Percentiles rank a stretch among this genome's conserved stretches.
These are phyloP conservation scores for Mesocricetus auratus DNA, from an alignment of 2,113 vertebrate species.

Conservation along the genomic window DNA sequence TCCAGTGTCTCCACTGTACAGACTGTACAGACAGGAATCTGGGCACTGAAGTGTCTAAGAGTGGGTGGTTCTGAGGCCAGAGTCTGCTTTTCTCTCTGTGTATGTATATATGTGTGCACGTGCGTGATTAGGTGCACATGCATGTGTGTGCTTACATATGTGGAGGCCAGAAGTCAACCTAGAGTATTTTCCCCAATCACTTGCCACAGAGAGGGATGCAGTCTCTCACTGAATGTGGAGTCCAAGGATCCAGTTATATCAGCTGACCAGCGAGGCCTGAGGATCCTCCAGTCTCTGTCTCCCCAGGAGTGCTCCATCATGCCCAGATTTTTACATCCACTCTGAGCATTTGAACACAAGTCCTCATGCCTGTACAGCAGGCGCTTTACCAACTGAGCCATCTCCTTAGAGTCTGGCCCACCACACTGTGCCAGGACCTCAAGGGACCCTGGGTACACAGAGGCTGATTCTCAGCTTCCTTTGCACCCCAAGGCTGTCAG, in stretches of 20 bases:
- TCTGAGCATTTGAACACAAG: neutral
- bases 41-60: neutral
- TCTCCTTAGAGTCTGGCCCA: neutral
- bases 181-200: neutral
- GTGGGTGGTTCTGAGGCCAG: neutral
- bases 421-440: accelerated
- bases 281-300: neutral
- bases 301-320: neutral
- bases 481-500: neutral
- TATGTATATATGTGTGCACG: neutral
- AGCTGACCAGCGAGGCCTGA: too few relatives aligned
- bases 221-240: neutral
- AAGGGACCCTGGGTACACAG: accelerated
- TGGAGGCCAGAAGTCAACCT: neutral
- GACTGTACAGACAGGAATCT: neutral
- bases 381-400: neutral
- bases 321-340: neutral
- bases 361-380: neutral
- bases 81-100: neutral
- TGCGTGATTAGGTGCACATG: neutral
- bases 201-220: neutral
- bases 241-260: neutral
- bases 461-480: accelerated
- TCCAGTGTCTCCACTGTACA: accelerated
- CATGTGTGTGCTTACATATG: neutral